phyloP scores from a whole-genome alignment of 1,140 invertebrate genomes.

The Lycorma delicatula region DNA sequence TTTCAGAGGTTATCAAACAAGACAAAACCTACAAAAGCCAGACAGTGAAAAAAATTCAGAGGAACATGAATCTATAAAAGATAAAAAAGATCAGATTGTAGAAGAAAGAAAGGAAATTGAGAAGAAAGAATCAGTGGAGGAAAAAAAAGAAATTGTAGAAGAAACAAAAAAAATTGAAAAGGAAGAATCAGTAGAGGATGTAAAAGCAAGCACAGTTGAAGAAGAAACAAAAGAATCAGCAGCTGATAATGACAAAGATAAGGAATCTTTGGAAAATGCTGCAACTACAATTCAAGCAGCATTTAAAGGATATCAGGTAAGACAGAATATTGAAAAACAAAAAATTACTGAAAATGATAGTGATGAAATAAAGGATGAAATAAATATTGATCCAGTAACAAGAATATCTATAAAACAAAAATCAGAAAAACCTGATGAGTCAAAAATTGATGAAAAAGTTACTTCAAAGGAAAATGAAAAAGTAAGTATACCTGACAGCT shows the following conservation, averaged over 20 bases:
- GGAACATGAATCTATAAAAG: constrained; percentile 15
- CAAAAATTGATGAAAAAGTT: too few relatives aligned
- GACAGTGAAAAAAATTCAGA: constrained; percentile 11
- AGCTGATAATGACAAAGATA: background rate
- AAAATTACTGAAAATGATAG: constrained; percentile 25
- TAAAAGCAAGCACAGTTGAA: background rate
- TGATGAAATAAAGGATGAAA: background rate
- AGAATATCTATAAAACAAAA: too few relatives aligned
- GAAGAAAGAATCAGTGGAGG: background rate
- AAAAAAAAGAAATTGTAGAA: constrained; percentile 10
- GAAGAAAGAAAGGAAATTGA: constrained; percentile 20
- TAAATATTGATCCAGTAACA: too few relatives aligned
- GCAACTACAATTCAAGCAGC: constrained; percentile 25
- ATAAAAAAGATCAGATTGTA: constrained; percentile 25
- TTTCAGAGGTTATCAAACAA: constrained; percentile 20
- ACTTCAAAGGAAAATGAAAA: too few relatives aligned
- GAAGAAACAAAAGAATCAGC: background rate
- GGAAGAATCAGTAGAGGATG: background rate
- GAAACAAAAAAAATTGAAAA: constrained; percentile 4
- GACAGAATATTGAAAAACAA: constrained; percentile 27
- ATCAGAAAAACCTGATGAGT: too few relatives aligned
- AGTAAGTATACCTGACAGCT: too few relatives aligned
- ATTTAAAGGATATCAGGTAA: constrained; percentile 21
- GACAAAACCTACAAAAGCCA: constrained; percentile 19
- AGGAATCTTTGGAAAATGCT: constrained; percentile 8